Percentiles rank a stretch among this genome's conserved stretches.
Evolutionary conservation across 2,797 vertebrate species (phyloP).

Genomic region (Propithecus perrieri): DNA sequence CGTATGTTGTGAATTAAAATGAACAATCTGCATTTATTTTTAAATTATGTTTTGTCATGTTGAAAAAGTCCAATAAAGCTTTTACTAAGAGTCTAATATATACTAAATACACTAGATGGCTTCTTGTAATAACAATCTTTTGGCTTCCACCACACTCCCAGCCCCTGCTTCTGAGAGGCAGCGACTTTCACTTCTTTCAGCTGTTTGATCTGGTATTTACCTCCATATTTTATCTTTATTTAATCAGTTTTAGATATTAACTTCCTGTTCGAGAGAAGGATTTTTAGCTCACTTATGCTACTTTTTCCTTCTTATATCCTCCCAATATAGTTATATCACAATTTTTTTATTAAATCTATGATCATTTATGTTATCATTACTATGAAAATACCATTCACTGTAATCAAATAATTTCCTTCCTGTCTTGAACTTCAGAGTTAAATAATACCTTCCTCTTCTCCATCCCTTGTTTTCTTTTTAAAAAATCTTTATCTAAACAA

Average conservation of each 20-base stretch:
- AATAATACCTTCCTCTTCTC: neutral
- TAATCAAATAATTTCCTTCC: constrained; percentile 35
- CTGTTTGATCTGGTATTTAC: constrained; percentile 2
- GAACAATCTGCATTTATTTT: constrained; percentile 32
- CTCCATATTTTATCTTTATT: constrained; percentile 36
- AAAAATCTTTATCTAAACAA: neutral
- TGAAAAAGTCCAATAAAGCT: constrained; percentile 32
- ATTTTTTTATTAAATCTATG: constrained; percentile 20
- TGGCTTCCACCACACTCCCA: neutral
- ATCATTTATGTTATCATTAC: neutral
- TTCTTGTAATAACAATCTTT: constrained; percentile 3
- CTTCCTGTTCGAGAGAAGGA: neutral
- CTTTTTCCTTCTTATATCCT: neutral
- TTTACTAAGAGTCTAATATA: constrained; percentile 38
- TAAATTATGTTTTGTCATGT: constrained; percentile 44
- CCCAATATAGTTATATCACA: neutral
- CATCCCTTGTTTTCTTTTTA: neutral
- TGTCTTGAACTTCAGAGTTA: constrained; percentile 23
- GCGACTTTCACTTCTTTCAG: neutral
- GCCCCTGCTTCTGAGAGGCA: neutral
- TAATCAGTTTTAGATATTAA: constrained; percentile 36
- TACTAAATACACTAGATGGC: neutral
- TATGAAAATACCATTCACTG: constrained; percentile 39
- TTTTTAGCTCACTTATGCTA: constrained; percentile 30
- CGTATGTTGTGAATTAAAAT: constrained; percentile 48